Evolutionary conservation across 2,888 invertebrate genomes (phyloP), one percentile per base, ranked within the genome.

Genomic region (Oxytorus armatus): DNA sequence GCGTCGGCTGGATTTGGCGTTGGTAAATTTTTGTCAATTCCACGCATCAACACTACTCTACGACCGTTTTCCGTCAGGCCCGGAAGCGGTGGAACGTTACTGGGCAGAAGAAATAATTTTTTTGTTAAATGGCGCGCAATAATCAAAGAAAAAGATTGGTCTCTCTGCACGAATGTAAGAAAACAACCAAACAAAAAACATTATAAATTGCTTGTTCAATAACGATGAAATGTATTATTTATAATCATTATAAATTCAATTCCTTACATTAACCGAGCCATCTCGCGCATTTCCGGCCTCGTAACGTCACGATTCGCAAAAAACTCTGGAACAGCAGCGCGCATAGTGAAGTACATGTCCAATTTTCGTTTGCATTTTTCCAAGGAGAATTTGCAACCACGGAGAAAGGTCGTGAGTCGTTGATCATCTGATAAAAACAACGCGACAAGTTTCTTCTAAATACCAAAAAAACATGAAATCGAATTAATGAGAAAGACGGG

Each of bases 301-400:
- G 92, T 94, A 81, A 96, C 94, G 88, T 97, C 96, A 82, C 96
- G 94, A 90, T 96, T 95, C 76, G 93, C 92, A 92, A 97, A 97
- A 92, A 97, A 96, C 90, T 97, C 97, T 0, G 97, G 97, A 36
- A 96, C 95, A 0, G 96, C 96, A 3, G 95, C 94, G 21, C 96
- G 94, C 96, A 97, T 96, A 8, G 97, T 97, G 91, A 96, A 97
- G 92, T 96, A 97, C 96, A 97, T 96, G 92, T 97, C 97, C 88
- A 97, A 92, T 92, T 97, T 97, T 88, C 94, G 94, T 92, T 97
- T 97, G 91, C 96, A 95, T 92, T 96, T 96, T 92, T 97, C 97
- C 90, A 97, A 90, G 69, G 97, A 97, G 92, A 97, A 97, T 93
- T 97, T 97, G 92, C 96, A 96, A 25, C 97, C 96, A 11, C 97